Base-by-base conservation (phyloP, 2,113 vertebrate genomes). In the Malurus elegans region DNA sequence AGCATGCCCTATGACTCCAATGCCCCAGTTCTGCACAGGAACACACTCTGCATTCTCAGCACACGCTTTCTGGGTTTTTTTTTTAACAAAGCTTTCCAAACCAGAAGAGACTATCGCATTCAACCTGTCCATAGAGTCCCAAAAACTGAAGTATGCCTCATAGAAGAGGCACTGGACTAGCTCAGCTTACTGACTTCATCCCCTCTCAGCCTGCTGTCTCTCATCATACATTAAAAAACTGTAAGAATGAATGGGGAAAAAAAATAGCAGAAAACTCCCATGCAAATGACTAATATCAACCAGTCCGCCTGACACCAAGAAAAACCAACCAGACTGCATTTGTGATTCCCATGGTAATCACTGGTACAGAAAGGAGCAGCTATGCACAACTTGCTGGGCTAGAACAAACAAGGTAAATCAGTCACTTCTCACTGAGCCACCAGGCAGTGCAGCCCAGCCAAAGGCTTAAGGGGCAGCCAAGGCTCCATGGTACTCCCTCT, bases 171-270 rank as follows among this genome's bases (percentile, higher is more conserved):
- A 76, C 6, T 66, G 36, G 25, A 45, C 13, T 64, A 86, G 34
- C 16, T 82, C 66, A 76, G 58, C 29, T 65, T 64, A 24, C 18
- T 89, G 45, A 73, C 34, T 53, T 89, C 24, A 73, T 5, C 11
- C 10, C 5, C 28, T 40, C 21, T 38, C 50, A 73, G 11, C 6
- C 51, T 62, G 28, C 34, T 57, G 28, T 36, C 42, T 66, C 23
- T 61, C 29, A 57, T 5, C 9, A 32, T 28, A 58, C 23, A 66
- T 40, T 28, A 28, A 72, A 71, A 84, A 54, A 40, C 1, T 0
- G 0, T 10, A 42, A 38, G 13, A 73, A 76, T 25, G 6, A 65
- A 62, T 31, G 8, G 10, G 14, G 13, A 17, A 2, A 4, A 34
- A 67, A 29, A 80, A 54, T 14, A 3, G 5, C 4, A 58, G 71